Conservation (phyloP, 1,140 invertebrate species). For the Pinna nobilis region DNA sequence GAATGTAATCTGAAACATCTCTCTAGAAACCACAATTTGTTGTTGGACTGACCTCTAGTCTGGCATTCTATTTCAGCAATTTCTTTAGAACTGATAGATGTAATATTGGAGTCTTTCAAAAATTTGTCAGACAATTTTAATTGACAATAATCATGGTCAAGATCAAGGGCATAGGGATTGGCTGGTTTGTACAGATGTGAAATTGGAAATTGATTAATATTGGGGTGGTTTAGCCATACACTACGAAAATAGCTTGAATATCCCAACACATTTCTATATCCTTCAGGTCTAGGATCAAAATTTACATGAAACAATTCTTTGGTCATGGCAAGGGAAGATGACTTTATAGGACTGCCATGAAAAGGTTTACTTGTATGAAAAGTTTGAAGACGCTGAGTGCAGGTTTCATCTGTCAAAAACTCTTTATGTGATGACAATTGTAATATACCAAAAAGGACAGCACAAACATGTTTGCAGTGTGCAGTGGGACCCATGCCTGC, state of each 20-base stretch:
- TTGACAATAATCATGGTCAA: conserved; percentile 39
- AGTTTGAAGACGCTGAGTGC: conserved; percentile 46
- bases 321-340: neutral
- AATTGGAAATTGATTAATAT: conserved; percentile 28
- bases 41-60: conserved; percentile 39
- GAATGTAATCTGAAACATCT: conserved; percentile 37
- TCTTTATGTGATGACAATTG: conserved; percentile 15
- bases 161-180: conserved; percentile 23
- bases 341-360: conserved; percentile 39
- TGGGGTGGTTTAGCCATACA: conserved; percentile 32
- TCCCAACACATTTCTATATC: no score
- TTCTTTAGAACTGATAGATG: no score
- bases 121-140: neutral
- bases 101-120: neutral
- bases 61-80: conserved; percentile 26
- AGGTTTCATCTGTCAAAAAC: conserved; percentile 40
- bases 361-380: conserved; percentile 39
- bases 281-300: conserved; percentile 40
- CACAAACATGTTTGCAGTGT: conserved; percentile 48
- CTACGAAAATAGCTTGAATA: conserved; percentile 40
- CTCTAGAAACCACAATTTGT: conserved; percentile 37
- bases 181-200: conserved; percentile 37
- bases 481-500: conserved; percentile 41
- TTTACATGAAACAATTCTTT: conserved; percentile 10
- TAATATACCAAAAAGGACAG: conserved; percentile 30